Evolutionary conservation across 2,888 invertebrate genomes (phyloP), one percentile per base, ranked within the genome.

Genomic region (Volucella zonaria): DNA sequence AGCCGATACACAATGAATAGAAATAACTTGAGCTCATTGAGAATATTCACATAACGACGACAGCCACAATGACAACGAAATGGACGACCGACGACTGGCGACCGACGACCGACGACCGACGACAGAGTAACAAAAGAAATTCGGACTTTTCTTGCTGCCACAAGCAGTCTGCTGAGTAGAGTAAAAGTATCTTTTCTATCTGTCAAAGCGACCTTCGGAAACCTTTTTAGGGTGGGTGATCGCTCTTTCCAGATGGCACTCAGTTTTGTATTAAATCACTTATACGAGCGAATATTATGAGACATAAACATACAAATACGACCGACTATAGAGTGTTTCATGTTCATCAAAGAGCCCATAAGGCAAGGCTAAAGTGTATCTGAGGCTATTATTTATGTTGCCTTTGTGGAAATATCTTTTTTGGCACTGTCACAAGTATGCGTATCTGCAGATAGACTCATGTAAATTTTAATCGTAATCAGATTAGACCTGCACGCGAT

Each of bases 11-110:
- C n/a, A 61, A 68, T 82, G 79, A 49, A 82, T 64, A 78, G 58
- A 82, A 83, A 83, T 79, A 83, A 79, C 82, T 79, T 49, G 66
- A 75, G 75, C 68, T 78, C 75, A 74, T 78, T 82, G 78, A 78
- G 74, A 74, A 82, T 31, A 31, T 31, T 31, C 31, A 4, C 12
- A 40, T 47, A 47, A 64, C 40, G 23, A 23, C 31, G 31, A 31
- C 31, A 31, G 31, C 4, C 31, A 31, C 31, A 31, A 31, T 31
- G 31, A 31, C 31, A 31, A 31, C 31, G 6, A 31, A 6, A 31
- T 31, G 31, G 31, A 31, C 31, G 31, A 75, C 42, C 6, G 31
- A 31, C 31, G 31, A 75, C 42, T 18, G 18, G 1, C 18, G 18
- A 1, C 18, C 18, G 18, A 18, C 18, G 18, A 1, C 18, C 49